These are phyloP conservation scores for Mactra quadrangularis DNA, from an alignment of 1,140 invertebrate species.

Conservation along the genomic window DNA sequence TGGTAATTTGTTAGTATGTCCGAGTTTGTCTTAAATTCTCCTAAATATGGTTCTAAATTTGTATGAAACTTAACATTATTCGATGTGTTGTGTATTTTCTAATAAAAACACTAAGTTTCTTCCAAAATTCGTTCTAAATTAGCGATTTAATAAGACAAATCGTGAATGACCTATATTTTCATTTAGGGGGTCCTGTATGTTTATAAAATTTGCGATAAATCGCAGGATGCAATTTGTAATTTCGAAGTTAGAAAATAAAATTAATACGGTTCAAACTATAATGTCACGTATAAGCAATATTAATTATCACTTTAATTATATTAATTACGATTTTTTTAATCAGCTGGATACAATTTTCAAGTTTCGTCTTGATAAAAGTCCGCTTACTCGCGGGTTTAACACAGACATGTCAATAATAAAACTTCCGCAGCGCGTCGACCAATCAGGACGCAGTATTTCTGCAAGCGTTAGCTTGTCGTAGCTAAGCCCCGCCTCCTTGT, in stretches of 20 bases:
- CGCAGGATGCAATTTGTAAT: neutral
- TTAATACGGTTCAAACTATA: slow-evolving; percentile 8
- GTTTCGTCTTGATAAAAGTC: neutral
- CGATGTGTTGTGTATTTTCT: too few species aligned
- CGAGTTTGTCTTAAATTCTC: too few species aligned
- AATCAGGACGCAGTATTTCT: slow-evolving; percentile 47
- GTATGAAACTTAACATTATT: too few species aligned
- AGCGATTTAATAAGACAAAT: too few species aligned
- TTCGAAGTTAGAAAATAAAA: neutral
- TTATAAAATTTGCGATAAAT: slow-evolving; percentile 33
- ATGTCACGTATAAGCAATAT: neutral
- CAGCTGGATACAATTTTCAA: slow-evolving; percentile 30
- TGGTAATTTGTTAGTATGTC: too few species aligned
- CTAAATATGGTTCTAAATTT: too few species aligned
- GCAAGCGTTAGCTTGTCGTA: slow-evolving; percentile 23
- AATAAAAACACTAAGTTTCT: too few species aligned
- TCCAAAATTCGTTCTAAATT: too few species aligned
- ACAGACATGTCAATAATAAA: slow-evolving; percentile 19
- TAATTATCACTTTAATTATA: slow-evolving; percentile 1
- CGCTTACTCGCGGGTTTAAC: neutral
- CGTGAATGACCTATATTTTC: slow-evolving; percentile 6
- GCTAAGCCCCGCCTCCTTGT: slow-evolving; percentile 21
- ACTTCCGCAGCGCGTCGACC: slow-evolving; percentile 8
- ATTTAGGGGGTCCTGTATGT: neutral
- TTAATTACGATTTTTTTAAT: slow-evolving; percentile 14